Conservation (phyloP, 1,140 invertebrate species). For the Olivierus martensii region DNA sequence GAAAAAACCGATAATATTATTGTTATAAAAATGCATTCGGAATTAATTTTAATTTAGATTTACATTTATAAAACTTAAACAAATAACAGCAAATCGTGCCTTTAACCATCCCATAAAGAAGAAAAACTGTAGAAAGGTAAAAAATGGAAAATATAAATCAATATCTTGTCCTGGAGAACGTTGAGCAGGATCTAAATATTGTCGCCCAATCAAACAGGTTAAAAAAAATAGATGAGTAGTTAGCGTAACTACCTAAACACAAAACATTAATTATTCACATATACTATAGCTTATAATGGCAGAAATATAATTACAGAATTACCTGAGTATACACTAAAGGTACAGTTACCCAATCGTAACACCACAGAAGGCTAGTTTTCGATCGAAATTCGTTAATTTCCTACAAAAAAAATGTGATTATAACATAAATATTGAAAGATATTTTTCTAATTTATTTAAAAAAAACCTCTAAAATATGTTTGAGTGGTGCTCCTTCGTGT, state of each 20-base stretch:
- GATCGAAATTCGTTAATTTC: conserved; percentile 29
- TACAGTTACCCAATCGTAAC: conserved; percentile 38
- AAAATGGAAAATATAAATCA: conserved; percentile 22
- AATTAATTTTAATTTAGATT: not conserved
- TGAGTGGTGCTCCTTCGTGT: conserved; percentile 56
- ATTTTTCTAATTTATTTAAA: not conserved
- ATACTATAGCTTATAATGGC: too few species aligned
- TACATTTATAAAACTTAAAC: not conserved
- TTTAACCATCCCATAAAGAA: conserved; percentile 89
- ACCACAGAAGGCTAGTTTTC: conserved; percentile 30
- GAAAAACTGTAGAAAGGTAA: conserved; percentile 57
- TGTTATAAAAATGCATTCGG: not conserved
- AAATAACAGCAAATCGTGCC: conserved; percentile 5
- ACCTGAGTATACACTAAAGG: conserved; percentile 39
- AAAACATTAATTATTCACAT: too few species aligned
- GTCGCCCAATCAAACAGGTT: conserved; percentile 64
- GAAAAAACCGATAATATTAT: not conserved
- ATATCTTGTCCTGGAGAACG: conserved; percentile 18
- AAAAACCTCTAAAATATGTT: conserved; percentile 11
- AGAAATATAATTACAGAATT: not conserved
- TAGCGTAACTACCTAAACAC: conserved; percentile 68
- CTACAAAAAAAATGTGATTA: conserved; percentile 14
- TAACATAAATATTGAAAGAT: not conserved
- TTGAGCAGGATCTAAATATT: conserved; percentile 48
- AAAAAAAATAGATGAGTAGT: conserved; percentile 83